Evolutionary conservation across 2,113 vertebrate genomes (phyloP), one percentile per base, ranked within the genome.

Genomic region (Illadopsis cleaveri): DNA sequence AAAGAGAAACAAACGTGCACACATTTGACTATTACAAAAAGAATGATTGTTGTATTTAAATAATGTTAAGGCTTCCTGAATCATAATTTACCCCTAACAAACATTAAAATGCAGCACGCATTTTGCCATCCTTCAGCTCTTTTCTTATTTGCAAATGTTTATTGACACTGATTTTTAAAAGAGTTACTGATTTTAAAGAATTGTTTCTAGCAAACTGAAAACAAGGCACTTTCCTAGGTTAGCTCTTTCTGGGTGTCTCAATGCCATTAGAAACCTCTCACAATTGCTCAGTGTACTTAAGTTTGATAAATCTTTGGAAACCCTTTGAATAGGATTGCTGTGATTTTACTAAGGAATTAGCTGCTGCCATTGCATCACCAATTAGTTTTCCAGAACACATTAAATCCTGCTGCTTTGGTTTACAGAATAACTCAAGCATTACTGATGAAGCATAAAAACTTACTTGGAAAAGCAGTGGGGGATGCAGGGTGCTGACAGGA

Each of bases 361-460:
- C 98, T 98, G 98, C 98, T 98, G 98, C 98, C 98, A 98, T 98
- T 98, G 98, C 99, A 99, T 98, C 97, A 97, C 98, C 99, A 99
- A 99, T 99, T 99, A 99, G 99, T 98, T 98, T 98, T 98, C 98
- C 98, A 98, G 98, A 98, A 97, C 98, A 98, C 98, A 98, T 98
- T 98, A 99, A 99, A 98, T 98, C 98, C 98, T 97, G 98, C 98
- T 98, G 98, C 98, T 98, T 97, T 95, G 98, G 98, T 98, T 98
- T 98, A 99, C 98, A 99, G 98, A 98, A 97, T 97, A 98, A 98
- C 98, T 98, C 98, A 99, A 98, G 98, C 99, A 98, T 99, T 97
- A 98, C 98, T 99, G 99, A 99, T 99, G 98, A 98, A 98, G 98
- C 98, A 99, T 98, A 98, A 99, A 99, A 99, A 99, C 99, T 99